Evolutionary conservation across 2,797 vertebrate genomes (phyloP).

Genomic region (Phaenicophaeus curvirostris): DNA sequence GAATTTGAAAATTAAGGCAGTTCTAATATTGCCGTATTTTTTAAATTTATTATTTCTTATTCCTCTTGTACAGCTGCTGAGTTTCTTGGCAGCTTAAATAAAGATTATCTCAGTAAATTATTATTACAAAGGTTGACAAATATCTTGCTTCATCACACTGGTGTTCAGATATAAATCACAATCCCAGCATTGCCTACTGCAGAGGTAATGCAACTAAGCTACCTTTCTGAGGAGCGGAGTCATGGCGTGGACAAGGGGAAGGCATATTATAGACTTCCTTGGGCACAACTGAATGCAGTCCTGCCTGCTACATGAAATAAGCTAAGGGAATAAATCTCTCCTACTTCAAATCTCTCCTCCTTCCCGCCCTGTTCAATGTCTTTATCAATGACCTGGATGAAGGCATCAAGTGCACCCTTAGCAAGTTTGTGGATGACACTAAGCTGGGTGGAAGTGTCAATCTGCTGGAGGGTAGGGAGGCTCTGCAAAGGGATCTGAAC

Average conservation of each 20-base stretch:
- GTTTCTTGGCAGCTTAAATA: neutral
- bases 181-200: neutral
- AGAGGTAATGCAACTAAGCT: neutral
- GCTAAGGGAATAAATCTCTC: neutral
- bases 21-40: neutral
- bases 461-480: too few relatives aligned
- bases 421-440: too few relatives aligned
- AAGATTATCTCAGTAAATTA: neutral
- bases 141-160: neutral
- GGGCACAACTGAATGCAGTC: neutral
- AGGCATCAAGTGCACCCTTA: too few relatives aligned
- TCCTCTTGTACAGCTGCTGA: neutral
- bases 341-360: slow-evolving; percentile 1
- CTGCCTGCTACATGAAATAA: neutral
- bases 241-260: neutral
- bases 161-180: neutral
- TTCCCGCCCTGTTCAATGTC: too few relatives aligned
- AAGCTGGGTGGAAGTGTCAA: too few relatives aligned
- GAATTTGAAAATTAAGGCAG: neutral
- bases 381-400: too few relatives aligned
- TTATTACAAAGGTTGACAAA: neutral
- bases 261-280: neutral
- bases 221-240: neutral
- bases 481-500: too few relatives aligned
- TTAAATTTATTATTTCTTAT: neutral